Base-by-base conservation (phyloP, 2,113 vertebrate genomes). In the Telmatochromis brachygnathus region DNA sequence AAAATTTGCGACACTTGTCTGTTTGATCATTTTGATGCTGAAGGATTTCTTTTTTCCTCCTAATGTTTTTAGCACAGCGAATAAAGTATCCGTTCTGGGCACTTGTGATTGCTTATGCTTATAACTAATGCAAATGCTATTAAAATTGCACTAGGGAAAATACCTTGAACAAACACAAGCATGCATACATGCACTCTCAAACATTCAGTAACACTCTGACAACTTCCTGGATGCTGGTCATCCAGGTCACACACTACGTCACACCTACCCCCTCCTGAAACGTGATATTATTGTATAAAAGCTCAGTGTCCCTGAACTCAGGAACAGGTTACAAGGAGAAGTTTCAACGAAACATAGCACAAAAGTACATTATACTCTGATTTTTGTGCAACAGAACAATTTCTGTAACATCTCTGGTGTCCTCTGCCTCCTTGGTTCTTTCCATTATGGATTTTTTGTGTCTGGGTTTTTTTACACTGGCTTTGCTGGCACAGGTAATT, bases 401-500 rank as follows among this genome's bases (percentile, higher is more conserved):
- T 73, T 77, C 37, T 17, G 11, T 7, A 7, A 60, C 28, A 86
- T 81, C 13, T 82, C n/a, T 39, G 60, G 10, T 79, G 17, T 47
- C 45, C 60, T 82, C 58, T 42, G 7, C 19, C 39, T 53, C 45
- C 51, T 77, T 51, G 26, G 12, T 3, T 4, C 21, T 80, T 70
- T 62, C 12, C 85, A 91, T 26, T 54, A 94, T 92, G 93, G 94
- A 86, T 85, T 81, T 45, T 7, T 60, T 68, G 62, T 14, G n/a
- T 87, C 77, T 90, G 47, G 55, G 14, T 13, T 6, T 92, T 68
- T 85, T n/a, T 47, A 14, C 39, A 6, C 19, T 94, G 70, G 73
- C 62, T 49, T 49, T 94, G 83, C 58, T 94, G 92, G 21, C 51
- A 84, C 65, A 91, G 91, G 94, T 95, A 94, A 3, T 2, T 49